Evolutionary conservation across 2,888 invertebrate species (phyloP), one percentile per base, ranked within the genome.

Genomic region (Melanophora roralis): DNA sequence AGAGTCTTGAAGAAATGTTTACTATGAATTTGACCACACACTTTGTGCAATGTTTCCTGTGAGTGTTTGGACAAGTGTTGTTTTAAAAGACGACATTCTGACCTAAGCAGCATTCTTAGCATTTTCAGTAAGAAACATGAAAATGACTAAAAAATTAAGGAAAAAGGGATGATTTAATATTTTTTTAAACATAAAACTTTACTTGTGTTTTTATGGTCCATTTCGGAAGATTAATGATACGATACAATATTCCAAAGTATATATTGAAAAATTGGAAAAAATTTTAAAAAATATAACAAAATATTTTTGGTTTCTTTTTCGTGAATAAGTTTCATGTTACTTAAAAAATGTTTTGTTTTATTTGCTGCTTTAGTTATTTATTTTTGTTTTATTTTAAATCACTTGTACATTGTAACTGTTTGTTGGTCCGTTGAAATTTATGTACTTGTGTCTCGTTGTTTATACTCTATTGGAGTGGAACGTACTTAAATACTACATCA

Each of bases 141-240:
- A n/a, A 12, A 36, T 55, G 34, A 36, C 11, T 16, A 12, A 36
- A 53, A 12, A 7, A 16, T n/a, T 23, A 60, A 45, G 59, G 1
- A 12, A 64, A 55, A 27, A n/a, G n/a, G 19, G 43, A 45, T 77
- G 76, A 77, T 57, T 64, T 53, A 77, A 76, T 71, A 77, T 64
- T 49, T 71, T 69, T 49, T 77, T 64, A 76, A 69, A n/a, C 21
- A 55, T 62, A n/a, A n/a, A n/a, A n/a, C n/a, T n/a, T n/a, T n/a
- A n/a, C n/a, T 75, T 53, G 53, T 68, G 55, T 80, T 72, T 76
- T 80, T 76, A 68, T 80, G 76, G 72, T 80, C 73, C 72, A 80
- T 80, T 80, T 64, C 76, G 57, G 76, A 80, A 80, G 80, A 80
- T 76, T 80, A 80, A 80, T 80, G 80, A 73, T 76, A 47, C 51